A percentile compares a stretch with the other conserved stretches of the same genome.
phyloP scores from a whole-genome alignment of 2,888 invertebrate genomes.

The Ormyrus labotus region DNA sequence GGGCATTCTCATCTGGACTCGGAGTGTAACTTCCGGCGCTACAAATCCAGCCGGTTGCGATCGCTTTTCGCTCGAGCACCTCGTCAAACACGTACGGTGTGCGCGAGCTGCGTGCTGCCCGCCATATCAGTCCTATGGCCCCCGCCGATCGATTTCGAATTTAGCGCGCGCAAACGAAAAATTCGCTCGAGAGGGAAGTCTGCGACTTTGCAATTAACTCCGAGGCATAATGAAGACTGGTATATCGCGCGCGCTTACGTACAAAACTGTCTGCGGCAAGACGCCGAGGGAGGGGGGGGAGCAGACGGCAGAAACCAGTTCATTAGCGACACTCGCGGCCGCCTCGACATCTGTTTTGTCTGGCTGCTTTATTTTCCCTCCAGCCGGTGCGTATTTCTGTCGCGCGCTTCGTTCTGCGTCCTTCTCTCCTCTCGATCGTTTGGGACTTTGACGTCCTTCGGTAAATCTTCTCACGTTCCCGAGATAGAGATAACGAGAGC shows the following conservation, averaged over 20 bases:
- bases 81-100: slow-evolving; percentile 32
- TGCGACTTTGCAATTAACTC: slow-evolving; percentile 65
- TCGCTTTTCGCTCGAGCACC: slow-evolving; percentile 38
- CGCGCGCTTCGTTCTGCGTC: neutral
- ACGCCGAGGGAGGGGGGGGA: slow-evolving; percentile 17
- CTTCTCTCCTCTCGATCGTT: too few relatives aligned
- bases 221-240: slow-evolving; percentile 72
- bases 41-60: neutral
- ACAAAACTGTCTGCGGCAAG: neutral
- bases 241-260: slow-evolving; percentile 57
- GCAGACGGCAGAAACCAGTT: slow-evolving; percentile 72
- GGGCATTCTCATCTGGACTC: slow-evolving; percentile 18
- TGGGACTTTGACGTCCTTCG: neutral
- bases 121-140: neutral
- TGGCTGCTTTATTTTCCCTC: slow-evolving; percentile 61
- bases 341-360: slow-evolving; percentile 72
- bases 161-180: neutral
- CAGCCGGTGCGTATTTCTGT: slow-evolving; percentile 12
- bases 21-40: slow-evolving; percentile 39
- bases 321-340: slow-evolving; percentile 73
- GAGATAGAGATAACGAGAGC: slow-evolving; percentile 33
- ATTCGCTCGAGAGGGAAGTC: too few relatives aligned
- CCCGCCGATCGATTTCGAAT: slow-evolving; percentile 30
- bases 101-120: neutral
- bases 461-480: slow-evolving; percentile 34